Base-by-base conservation (phyloP, 2,797 vertebrate species). In the Syncerus caffer region DNA sequence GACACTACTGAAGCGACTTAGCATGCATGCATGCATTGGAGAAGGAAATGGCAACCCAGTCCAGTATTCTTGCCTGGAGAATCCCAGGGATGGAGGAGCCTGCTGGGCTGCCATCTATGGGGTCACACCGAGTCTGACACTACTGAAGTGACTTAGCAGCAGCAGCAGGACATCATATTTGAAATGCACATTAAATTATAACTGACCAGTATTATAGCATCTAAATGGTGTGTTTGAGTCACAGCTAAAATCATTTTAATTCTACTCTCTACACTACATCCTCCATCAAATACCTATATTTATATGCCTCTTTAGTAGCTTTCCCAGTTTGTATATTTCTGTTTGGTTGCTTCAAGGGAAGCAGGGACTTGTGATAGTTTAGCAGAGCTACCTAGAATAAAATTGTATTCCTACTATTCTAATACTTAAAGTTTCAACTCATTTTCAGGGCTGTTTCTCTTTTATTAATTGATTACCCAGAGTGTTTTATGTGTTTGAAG, bases 391-490 rank as follows among this genome's bases (percentile, higher is more conserved):
- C 10, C 7, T 58, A 76, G n/a, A 62, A 50, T 42, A 83, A 74
- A 93, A n/a, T 31, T 29, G 1, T 51, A 16, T 76, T 90, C 47
- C 10, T 74, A n/a, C 15, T 50, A 42, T 83, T 83, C 1, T 71
- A 29, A 57, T 76, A 50, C 9, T 51, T 89, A 85, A 51, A 86
- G 42, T 27, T 76, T 83, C 90, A 67, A 58, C 23, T 85, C 23
- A 23, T 57, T 38, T 38, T 9, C 19, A 42, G 31, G 31, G 45
- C 15, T 27, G 4, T 62, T 89, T 58, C 17, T 88, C 17, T 94
- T 87, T 88, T 27, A 50, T 2, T 62, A 25, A 42, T 4, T 55
- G 34, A 50, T 80, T 50, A 38, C 6, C 31, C 8, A 23, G 74
- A 29, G 34, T 42, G 15, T 87, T 71, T 83, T 58, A 50, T 86